Conservation (phyloP, 1,140 invertebrate genomes). For the Heliconius hewitsoni region DNA sequence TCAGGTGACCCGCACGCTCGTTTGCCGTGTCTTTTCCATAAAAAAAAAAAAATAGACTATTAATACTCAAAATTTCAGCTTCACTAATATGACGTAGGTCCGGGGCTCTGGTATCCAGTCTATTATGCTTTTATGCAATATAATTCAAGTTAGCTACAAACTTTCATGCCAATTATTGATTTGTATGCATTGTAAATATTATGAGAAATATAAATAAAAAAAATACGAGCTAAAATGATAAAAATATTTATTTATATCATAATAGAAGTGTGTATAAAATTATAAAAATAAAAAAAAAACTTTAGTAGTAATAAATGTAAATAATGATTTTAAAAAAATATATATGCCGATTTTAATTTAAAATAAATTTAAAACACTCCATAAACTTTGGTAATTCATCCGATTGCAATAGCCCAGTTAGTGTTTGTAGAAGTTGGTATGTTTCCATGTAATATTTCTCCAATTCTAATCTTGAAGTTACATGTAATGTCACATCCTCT, state of each 20-base stretch:
- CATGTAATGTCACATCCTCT: not conserved
- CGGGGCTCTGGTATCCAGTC: too few relatives aligned
- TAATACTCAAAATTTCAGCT: too few relatives aligned
- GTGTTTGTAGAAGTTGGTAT: not conserved
- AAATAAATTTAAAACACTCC: not conserved
- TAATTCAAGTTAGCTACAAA: too few relatives aligned
- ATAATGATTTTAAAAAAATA: not conserved
- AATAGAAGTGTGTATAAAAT: not conserved
- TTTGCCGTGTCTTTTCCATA: too few relatives aligned
- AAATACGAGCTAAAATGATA: not conserved
- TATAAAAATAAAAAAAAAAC: not conserved
- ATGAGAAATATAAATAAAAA: not conserved
- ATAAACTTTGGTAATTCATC: constrained; percentile 38
- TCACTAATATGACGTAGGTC: too few relatives aligned
- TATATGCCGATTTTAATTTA: not conserved
- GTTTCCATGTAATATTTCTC: not conserved
- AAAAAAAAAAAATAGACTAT: too few relatives aligned
- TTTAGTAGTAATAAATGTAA: not conserved
- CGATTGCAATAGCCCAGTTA: constrained; percentile 42
- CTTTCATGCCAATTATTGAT: too few relatives aligned
- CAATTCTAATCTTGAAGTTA: not conserved
- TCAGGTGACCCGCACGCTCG: too few relatives aligned
- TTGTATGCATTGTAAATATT: not conserved
- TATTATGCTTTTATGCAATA: too few relatives aligned
- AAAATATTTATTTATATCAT: constrained; percentile 21